phyloP scores from a whole-genome alignment of 2,797 vertebrate genomes.

The Sorex maritimensis region DNA sequence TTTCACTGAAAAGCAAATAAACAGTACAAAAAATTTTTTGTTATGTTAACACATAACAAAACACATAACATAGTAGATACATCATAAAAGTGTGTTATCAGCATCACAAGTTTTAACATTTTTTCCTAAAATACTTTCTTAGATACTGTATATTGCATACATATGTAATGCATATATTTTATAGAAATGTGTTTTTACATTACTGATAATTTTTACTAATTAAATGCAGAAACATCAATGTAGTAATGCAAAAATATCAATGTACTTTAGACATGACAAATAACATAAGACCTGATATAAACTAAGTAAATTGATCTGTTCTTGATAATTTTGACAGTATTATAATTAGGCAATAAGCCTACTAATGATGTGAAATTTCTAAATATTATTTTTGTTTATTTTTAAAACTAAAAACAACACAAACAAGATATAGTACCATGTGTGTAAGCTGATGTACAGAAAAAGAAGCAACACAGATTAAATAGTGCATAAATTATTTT shows the following conservation, averaged over 20 bases:
- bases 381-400: neutral
- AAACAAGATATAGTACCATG: no score
- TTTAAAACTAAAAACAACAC: no score
- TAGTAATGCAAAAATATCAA: neutral
- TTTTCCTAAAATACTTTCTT: slow-evolving; percentile 29
- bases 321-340: neutral
- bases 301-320: neutral
- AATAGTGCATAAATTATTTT: no score
- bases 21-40: neutral
- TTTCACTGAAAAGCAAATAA: slow-evolving; percentile 15
- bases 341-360: neutral
- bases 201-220: neutral
- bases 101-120: neutral
- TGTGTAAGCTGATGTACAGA: no score
- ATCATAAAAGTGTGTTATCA: neutral
- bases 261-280: neutral
- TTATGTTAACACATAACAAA: neutral
- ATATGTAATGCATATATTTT: neutral
- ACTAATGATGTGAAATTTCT: neutral
- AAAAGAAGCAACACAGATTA: no score
- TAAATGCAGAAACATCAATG: neutral
- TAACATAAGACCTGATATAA: neutral
- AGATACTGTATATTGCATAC: neutral
- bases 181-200: no score
- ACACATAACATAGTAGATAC: no score